A percentile compares a stretch with the other conserved stretches of the same genome.
phyloP scores from a whole-genome alignment of 1,140 invertebrate species.

The Temnothorax nylanderi region DNA sequence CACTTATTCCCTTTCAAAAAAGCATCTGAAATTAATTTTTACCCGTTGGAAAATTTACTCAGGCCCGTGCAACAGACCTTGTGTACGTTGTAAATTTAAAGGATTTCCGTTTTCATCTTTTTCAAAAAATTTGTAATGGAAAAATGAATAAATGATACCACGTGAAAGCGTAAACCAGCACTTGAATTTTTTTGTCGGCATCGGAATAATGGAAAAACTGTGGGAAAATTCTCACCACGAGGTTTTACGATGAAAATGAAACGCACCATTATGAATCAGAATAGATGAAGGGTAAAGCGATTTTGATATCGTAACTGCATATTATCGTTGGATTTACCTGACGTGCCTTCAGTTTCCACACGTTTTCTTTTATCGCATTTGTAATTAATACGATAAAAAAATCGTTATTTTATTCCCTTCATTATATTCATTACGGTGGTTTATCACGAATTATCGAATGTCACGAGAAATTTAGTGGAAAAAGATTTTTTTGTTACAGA shows the following conservation, averaged over 20 bases:
- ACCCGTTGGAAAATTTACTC: constrained; percentile 8
- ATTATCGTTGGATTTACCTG: constrained; percentile 8
- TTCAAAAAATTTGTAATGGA: constrained; percentile 47
- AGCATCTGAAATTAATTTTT: constrained; percentile 17
- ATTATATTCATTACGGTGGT: neutral
- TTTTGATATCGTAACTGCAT: constrained; percentile 46
- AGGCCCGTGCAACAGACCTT: neutral
- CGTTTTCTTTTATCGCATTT: constrained; percentile 1
- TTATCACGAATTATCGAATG: neutral
- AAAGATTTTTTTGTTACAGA: neutral
- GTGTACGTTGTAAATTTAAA: constrained; percentile 44
- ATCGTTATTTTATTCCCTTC: neutral
- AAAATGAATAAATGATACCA: constrained; percentile 67
- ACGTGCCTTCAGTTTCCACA: neutral
- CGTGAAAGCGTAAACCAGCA: constrained; percentile 51
- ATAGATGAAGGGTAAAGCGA: constrained; percentile 20
- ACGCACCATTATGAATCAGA: constrained; percentile 26
- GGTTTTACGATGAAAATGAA: constrained; percentile 30
- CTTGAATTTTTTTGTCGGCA: constrained; percentile 47
- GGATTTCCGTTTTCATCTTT: constrained; percentile 36
- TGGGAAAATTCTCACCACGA: constrained; percentile 18
- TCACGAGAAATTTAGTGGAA: neutral
- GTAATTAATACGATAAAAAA: constrained; percentile 1
- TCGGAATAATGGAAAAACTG: constrained; percentile 52
- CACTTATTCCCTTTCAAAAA: neutral